These are phyloP conservation scores for Trogon melanurus DNA, from an alignment of 2,113 vertebrate species.

Conservation along the genomic window DNA sequence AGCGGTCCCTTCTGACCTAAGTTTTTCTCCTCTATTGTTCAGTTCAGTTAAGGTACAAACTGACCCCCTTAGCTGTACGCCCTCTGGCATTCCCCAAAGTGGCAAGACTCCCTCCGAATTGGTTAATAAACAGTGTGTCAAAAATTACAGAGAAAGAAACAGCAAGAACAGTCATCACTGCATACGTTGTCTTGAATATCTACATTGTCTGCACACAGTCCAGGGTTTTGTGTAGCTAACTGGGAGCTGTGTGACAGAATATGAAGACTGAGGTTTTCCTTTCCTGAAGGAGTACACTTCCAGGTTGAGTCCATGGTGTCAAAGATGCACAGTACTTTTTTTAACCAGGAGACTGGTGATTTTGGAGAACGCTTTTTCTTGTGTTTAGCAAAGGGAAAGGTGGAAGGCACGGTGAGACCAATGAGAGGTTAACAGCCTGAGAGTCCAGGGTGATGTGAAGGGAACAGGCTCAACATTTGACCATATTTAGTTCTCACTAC, in stretches of 20 bases:
- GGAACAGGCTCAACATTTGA: not conserved
- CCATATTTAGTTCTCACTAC: not conserved
- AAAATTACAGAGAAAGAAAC: not conserved
- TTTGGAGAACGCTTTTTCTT: not conserved
- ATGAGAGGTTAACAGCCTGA: not conserved
- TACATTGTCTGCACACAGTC: not conserved
- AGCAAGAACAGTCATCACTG: not conserved
- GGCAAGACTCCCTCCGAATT: not conserved
- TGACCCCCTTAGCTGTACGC: not conserved
- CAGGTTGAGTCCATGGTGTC: not conserved
- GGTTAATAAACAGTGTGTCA: not conserved
- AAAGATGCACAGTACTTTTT: not conserved
- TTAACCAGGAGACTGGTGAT: not conserved
- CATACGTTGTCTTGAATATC: not conserved
- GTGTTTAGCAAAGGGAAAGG: not conserved
- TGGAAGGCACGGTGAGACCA: not conserved
- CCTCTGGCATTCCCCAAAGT: not conserved
- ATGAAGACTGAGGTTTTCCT: not conserved
- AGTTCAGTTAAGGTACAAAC: not conserved
- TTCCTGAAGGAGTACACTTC: not conserved
- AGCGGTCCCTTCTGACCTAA: not conserved
- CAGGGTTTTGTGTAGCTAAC: not conserved
- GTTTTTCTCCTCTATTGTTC: not conserved
- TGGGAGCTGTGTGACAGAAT: not conserved
- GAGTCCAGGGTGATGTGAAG: not conserved